A percentile compares a stretch with the other conserved stretches of the same genome.
These are phyloP conservation scores for Villa cingulata DNA, from an alignment of 2,888 invertebrate species.

Conservation along the genomic window DNA sequence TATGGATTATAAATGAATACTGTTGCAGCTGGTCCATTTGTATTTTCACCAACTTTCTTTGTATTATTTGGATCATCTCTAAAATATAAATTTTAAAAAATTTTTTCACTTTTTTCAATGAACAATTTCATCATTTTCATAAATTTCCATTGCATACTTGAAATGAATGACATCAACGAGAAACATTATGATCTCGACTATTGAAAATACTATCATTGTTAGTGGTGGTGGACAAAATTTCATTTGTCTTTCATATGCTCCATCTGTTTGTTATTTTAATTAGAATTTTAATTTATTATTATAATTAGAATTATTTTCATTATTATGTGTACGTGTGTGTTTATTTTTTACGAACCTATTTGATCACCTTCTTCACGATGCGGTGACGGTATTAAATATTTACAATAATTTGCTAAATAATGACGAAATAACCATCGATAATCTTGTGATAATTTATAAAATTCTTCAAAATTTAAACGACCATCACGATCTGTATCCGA, in stretches of 20 bases:
- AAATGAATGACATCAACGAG: constrained; percentile 35
- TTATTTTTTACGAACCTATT: constrained; percentile 26
- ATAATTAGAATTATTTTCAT: too few species aligned
- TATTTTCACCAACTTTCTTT: constrained; percentile 30
- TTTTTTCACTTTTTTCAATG: constrained; percentile 29
- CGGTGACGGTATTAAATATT: constrained; percentile 29
- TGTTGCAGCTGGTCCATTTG: constrained; percentile 64
- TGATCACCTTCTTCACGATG: constrained; percentile 31
- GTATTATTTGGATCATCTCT: constrained; percentile 33
- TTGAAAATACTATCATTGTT: constrained; percentile 79
- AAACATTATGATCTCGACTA: constrained; percentile 71
- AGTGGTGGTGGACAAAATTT: constrained; percentile 84
- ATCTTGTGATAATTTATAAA: constrained; percentile 45
- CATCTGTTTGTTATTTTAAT: constrained; percentile 41
- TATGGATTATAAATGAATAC: constrained; percentile 80
- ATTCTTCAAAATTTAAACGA: constrained; percentile 52
- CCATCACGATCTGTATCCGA: constrained; percentile 52
- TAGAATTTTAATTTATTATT: too few species aligned
- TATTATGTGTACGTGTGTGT: too few species aligned
- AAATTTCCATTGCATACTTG: constrained; percentile 37
- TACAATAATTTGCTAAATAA: constrained; percentile 28
- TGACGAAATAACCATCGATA: constrained; percentile 38
- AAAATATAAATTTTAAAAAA: not conserved
- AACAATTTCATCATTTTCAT: constrained; percentile 14
- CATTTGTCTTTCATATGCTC: constrained; percentile 81